Percentiles rank a stretch among this genome's conserved stretches.
These are phyloP conservation scores for Plectropomus leopardus DNA, from an alignment of 2,113 vertebrate genomes.

Conservation along the genomic window DNA sequence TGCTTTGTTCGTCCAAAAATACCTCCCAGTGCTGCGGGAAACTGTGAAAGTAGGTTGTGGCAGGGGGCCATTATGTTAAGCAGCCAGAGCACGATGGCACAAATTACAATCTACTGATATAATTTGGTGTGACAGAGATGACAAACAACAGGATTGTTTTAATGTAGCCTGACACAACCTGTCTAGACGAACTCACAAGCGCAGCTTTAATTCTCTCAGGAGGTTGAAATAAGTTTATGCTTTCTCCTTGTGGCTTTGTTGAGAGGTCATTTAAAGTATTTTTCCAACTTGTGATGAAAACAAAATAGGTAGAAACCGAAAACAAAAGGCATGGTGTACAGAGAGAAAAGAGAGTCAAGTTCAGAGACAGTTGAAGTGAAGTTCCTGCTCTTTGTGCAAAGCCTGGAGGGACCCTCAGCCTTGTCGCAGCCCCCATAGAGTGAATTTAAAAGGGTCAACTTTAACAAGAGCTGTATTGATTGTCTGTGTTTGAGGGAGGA, in stretches of 20 bases:
- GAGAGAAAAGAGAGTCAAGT: slow-evolving; percentile 29
- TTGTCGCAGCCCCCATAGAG: slow-evolving; percentile 47
- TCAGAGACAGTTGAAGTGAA: slow-evolving; percentile 56
- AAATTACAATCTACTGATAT: slow-evolving; percentile 36
- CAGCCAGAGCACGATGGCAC: slow-evolving; percentile 26
- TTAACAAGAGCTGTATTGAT: slow-evolving; percentile 79
- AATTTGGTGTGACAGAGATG: slow-evolving; percentile 49
- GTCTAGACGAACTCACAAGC: slow-evolving; percentile 35
- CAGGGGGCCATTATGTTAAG: slow-evolving; percentile 38
- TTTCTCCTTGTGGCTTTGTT: slow-evolving; percentile 33
- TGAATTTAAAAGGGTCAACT: slow-evolving; percentile 74
- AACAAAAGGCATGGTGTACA: slow-evolving; percentile 32
- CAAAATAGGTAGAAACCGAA: not conserved
- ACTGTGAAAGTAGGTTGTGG: slow-evolving; percentile 68
- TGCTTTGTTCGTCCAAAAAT: slow-evolving; percentile 64
- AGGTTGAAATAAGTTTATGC: slow-evolving; percentile 23
- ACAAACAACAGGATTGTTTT: slow-evolving; percentile 38
- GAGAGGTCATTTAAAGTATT: slow-evolving; percentile 10
- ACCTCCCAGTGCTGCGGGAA: slow-evolving; percentile 42
- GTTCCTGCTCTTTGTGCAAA: slow-evolving; percentile 64
- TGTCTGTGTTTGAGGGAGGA: slow-evolving; percentile 67
- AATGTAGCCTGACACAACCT: not conserved
- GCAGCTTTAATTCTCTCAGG: not conserved
- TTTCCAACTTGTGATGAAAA: slow-evolving; percentile 3
- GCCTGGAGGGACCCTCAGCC: slow-evolving; percentile 57